A percentile compares a stretch with the other conserved stretches of the same genome.
Evolutionary conservation across 2,113 vertebrate genomes (phyloP).

Genomic region (Acanthochromis polyacanthus): DNA sequence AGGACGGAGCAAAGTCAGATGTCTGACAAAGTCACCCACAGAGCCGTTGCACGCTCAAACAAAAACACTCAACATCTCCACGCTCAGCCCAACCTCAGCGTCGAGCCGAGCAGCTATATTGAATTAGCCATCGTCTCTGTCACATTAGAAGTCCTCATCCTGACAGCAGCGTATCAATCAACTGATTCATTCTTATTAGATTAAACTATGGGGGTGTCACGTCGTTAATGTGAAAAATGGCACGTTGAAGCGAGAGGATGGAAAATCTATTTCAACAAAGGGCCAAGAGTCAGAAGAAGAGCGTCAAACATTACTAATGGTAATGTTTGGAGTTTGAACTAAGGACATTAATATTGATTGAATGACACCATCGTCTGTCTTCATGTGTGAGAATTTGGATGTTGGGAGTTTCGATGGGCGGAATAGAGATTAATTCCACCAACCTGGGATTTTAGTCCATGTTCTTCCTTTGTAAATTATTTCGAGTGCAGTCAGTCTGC

Average conservation of each 20-base stretch:
- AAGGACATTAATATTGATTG: conserved; percentile 61
- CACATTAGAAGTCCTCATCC: conserved; percentile 59
- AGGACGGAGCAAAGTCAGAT: conserved; percentile 79
- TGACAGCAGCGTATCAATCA: conserved; percentile 78
- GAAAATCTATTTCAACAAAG: conserved; percentile 74
- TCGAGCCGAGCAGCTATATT: conserved; percentile 54
- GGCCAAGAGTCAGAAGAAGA: conserved; percentile 68
- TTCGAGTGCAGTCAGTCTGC: neutral
- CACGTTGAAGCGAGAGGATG: conserved; percentile 46
- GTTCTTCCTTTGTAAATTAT: conserved; percentile 6
- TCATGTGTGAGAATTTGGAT: conserved; percentile 22
- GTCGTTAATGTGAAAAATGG: conserved; percentile 79
- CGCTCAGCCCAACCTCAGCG: conserved; percentile 6
- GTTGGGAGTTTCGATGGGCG: conserved; percentile 2
- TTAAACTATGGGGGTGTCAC: conserved; percentile 73
- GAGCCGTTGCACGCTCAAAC: conserved; percentile 15
- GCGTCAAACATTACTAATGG: conserved; percentile 58
- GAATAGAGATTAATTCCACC: conserved; percentile 2
- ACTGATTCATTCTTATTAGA: conserved; percentile 74
- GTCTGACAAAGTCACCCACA: conserved; percentile 67
- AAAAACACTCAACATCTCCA: conserved; percentile 21
- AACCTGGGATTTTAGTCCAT: conserved; percentile 2
- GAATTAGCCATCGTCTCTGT: conserved; percentile 71
- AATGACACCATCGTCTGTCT: conserved; percentile 49
- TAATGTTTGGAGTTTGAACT: conserved; percentile 60